Evolutionary conservation across 2,113 vertebrate genomes (phyloP).

Genomic region (Vanacampus margaritifer): DNA sequence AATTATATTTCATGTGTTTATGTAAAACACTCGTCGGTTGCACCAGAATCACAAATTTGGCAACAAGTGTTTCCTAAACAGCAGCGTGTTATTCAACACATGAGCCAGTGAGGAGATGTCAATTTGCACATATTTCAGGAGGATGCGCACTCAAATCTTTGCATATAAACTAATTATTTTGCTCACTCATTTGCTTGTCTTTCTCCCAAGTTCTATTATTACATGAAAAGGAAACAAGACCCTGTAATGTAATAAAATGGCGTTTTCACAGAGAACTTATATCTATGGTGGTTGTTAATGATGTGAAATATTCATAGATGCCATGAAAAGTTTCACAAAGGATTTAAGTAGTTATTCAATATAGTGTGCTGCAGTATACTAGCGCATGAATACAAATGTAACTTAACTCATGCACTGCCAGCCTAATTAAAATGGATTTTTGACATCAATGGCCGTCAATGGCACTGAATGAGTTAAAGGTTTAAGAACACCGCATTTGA

Average conservation of each 20-base stretch:
- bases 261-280: not conserved
- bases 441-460: too few relatives aligned
- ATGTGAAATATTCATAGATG: not conserved
- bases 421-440: too few relatives aligned
- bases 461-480: too few relatives aligned
- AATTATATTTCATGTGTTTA: conserved; percentile 4
- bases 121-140: not conserved
- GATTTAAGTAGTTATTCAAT: too few relatives aligned
- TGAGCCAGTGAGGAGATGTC: not conserved
- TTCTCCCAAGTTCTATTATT: not conserved
- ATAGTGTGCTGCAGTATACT: too few relatives aligned
- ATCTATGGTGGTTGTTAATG: not conserved
- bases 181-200: not conserved
- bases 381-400: too few relatives aligned
- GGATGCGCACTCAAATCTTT: not conserved
- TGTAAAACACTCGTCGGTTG: not conserved
- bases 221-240: conserved; percentile 1
- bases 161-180: not conserved
- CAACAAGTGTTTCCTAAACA: conserved; percentile 6
- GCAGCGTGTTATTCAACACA: conserved; percentile 3
- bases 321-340: too few relatives aligned
- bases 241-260: not conserved
- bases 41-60: not conserved
- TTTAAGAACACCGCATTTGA: not conserved
- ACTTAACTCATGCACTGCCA: too few relatives aligned